These are phyloP conservation scores for Styela plicata DNA, from an alignment of 23 tunicate species.

Conservation along the genomic window DNA sequence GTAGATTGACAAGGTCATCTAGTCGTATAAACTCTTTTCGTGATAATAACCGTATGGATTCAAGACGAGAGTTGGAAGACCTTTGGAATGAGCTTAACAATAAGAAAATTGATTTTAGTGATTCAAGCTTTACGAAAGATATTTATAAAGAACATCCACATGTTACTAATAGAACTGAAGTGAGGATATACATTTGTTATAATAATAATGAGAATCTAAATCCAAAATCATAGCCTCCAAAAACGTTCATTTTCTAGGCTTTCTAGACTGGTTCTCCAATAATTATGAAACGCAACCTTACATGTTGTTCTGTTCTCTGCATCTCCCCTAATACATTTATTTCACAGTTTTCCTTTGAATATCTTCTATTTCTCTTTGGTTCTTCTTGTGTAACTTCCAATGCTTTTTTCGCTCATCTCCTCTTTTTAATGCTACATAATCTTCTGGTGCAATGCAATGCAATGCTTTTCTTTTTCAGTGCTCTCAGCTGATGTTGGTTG, in stretches of 20 bases:
- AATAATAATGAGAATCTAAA: neutral
- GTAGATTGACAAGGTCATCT: neutral
- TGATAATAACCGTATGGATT: neutral
- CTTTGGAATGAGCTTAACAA: neutral
- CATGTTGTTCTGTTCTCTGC: too few species aligned
- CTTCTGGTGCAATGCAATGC: too few species aligned
- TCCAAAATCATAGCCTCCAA: too few species aligned
- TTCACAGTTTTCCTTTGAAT: too few species aligned
- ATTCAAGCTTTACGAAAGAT: neutral
- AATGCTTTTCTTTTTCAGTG: too few species aligned
- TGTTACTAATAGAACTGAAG: constrained; percentile 23
- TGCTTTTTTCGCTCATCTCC: too few species aligned
- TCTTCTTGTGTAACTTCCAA: too few species aligned
- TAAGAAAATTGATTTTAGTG: neutral
- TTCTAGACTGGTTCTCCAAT: neutral
- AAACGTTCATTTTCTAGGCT: neutral
- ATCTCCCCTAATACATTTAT: too few species aligned
- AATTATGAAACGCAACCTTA: neutral
- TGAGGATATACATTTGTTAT: neutral
- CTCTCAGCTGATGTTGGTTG: too few species aligned
- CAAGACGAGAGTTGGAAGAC: neutral
- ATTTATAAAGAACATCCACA: constrained; percentile 42
- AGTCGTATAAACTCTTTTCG: neutral
- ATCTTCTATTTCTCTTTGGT: too few species aligned
- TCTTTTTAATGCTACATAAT: too few species aligned